Conservation (phyloP, 2,113 vertebrate species). For the Bubo scandiacus region DNA sequence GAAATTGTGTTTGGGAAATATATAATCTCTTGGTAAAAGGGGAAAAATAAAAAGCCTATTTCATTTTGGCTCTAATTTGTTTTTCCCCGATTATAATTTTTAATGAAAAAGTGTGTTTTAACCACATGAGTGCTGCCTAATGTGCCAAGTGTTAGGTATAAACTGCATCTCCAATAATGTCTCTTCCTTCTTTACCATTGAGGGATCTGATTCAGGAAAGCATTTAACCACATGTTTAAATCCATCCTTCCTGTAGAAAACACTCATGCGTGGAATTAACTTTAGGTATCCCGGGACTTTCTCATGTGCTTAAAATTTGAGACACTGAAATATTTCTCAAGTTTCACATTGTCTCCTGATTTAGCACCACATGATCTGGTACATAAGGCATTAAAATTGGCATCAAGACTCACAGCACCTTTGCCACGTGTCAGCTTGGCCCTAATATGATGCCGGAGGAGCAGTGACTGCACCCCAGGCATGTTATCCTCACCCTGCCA, state of each 20-base stretch:
- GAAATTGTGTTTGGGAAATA: conserved; percentile 50
- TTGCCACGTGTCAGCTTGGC: background rate
- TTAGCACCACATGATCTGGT: background rate
- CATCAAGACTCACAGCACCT: background rate
- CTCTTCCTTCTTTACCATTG: background rate
- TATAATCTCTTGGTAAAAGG: conserved; percentile 49
- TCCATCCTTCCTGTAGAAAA: background rate
- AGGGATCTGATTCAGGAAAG: conserved; percentile 35
- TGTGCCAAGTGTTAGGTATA: conserved; percentile 1
- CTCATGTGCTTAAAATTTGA: conserved; percentile 4
- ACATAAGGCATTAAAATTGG: background rate
- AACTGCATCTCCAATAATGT: background rate
- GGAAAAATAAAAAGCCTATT: conserved; percentile 51
- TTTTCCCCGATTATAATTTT: conserved; percentile 52
- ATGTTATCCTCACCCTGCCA: accelerated
- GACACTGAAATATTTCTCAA: background rate
- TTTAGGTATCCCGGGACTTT: background rate
- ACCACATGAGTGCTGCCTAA: conserved; percentile 46
- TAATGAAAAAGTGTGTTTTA: conserved; percentile 66
- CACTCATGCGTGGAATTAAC: conserved; percentile 8
- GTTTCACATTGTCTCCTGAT: background rate
- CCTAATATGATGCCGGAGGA: accelerated
- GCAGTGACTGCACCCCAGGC: background rate
- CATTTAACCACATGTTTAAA: conserved; percentile 22
- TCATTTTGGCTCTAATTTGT: conserved; percentile 41